Base-by-base conservation (phyloP, 2,888 invertebrate species). In the Trichopria drosophilae region DNA sequence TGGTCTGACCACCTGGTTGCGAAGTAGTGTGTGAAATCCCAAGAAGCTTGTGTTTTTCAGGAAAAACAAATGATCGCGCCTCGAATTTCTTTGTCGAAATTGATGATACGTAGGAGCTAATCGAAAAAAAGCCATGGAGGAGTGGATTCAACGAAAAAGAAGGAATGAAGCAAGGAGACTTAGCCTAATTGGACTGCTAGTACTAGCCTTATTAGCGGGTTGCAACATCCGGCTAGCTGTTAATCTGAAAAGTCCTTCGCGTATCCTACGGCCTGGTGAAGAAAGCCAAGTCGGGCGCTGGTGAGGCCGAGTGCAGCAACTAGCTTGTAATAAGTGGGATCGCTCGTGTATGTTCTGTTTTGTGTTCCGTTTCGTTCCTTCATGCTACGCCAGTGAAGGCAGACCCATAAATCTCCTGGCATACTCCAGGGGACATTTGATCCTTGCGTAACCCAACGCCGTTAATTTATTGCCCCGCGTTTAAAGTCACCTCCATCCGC, bases 371-470 rank as follows among this genome's bases (percentile, higher is more conserved):
- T 70, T 61, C 62, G 65, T 69, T 69, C 66, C 66, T 69, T 69
- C 69, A 69, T 68, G 69, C 69, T 65, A 69, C 64, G 70, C 69
- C 67, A 67, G 69, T 68, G 63, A 69, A 72, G 70, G 71, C 66
- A 72, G 73, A 73, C 71, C 64, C 69, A 74, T 74, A 74, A 74
- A 75, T 74, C 74, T 73, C 69, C 57, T 61, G 66, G 70, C 72
- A 72, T 75, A 73, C 72, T 74, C 71, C 69, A 66, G 71, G 73
- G 72, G 75, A 74, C 73, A 75, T 75, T 75, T 74, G 75, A 75
- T 75, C 74, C 75, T 75, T 75, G 75, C 75, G 75, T 75, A 75
- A 75, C 75, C 75, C 73, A 73, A 75, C 74, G 75, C 74, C 71
- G 73, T 73, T 75, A 75, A 75, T 75, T 75, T 75, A 75, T 74